Evolutionary conservation across 2,888 invertebrate species (phyloP), one percentile per base, ranked within the genome.

Genomic region (Nomada ruficornis): DNA sequence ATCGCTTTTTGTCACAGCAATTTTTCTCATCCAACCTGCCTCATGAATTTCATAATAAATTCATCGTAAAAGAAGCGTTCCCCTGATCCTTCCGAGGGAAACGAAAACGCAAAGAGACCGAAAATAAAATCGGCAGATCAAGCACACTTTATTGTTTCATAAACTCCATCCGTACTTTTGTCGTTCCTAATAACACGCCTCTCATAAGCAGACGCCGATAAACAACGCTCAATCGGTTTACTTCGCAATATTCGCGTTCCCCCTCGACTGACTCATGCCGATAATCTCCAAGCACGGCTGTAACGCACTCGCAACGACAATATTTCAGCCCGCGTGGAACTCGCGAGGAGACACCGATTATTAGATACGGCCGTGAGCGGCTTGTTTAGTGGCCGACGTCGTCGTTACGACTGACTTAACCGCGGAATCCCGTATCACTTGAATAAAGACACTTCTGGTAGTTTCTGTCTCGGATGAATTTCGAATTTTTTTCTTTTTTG

Each of bases 171-270:
- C 52, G 18, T 11, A 20, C 55, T 44, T 29, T 20, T 26, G 59
- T 50, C 36, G 42, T 15, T 15, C 50, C 44, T 29, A 50, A 65
- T 76, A 57, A 23, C 23, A 52, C 70, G 57, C 26, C 20, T 52
- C 52, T 64, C 64, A 64, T 76, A 72, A 80, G 54, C 23, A 54
- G 47, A 54, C 50, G 23, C n/a, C 78, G 70, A 76, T 82, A 82
- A 82, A 82, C 69, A 60, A 50, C 67, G 55, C n/a, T 42, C 70
- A 77, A 82, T 82, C 80, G 82, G 72, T 65, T 80, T 80, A 80
- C 69, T 70, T 69, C 64, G 29, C 50, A 69, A 73, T 62, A 26
- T 59, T 42, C 55, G 47, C 55, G 67, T 77, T 70, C 50, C 60
- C 50, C 11, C 15, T 29, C 50, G 44, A 42, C 13, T 80, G 80